Percentiles rank a stretch among this genome's conserved stretches.
Evolutionary conservation across 2,888 invertebrate species (phyloP).

Genomic region (Onthophagus sagittarius): DNA sequence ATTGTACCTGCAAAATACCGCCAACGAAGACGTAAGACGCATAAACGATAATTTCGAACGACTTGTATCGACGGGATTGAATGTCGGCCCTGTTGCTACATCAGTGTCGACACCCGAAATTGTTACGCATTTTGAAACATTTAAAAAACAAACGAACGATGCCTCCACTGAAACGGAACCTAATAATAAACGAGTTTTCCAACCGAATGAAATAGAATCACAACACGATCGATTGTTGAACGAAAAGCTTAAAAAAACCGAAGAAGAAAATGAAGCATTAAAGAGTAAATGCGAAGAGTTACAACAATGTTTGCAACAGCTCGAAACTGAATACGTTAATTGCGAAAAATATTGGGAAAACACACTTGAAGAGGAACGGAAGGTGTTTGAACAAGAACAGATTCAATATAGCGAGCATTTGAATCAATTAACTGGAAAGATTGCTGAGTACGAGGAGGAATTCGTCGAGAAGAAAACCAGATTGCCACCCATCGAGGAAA

Average conservation of each 20-base stretch:
- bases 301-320: conserved; percentile 68
- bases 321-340: conserved; percentile 74
- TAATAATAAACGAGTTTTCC: background rate
- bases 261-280: conserved; percentile 47
- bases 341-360: conserved; percentile 85
- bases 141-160: conserved; percentile 18
- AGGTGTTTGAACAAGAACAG: conserved; percentile 71
- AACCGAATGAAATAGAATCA: conserved; percentile 14
- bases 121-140: background rate
- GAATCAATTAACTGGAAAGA: conserved; percentile 66
- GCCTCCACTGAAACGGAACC: conserved; percentile 34
- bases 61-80: conserved; percentile 15
- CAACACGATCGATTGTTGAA: conserved; percentile 27
- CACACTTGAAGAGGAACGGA: conserved; percentile 75
- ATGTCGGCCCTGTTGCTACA: background rate
- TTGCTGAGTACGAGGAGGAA: conserved; percentile 77
- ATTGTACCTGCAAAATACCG: conserved; percentile 32
- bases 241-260: conserved; percentile 38
- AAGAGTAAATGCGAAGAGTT: conserved; percentile 60
- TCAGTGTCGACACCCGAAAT: background rate
- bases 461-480: conserved; percentile 54
- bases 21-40: conserved; percentile 4
- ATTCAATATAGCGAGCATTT: conserved; percentile 72
- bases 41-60: conserved; percentile 22
- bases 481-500: conserved; percentile 76